These are phyloP conservation scores for Melanotaenia maccullochi DNA, from an alignment of 2,797 vertebrate genomes.

Conservation along the genomic window DNA sequence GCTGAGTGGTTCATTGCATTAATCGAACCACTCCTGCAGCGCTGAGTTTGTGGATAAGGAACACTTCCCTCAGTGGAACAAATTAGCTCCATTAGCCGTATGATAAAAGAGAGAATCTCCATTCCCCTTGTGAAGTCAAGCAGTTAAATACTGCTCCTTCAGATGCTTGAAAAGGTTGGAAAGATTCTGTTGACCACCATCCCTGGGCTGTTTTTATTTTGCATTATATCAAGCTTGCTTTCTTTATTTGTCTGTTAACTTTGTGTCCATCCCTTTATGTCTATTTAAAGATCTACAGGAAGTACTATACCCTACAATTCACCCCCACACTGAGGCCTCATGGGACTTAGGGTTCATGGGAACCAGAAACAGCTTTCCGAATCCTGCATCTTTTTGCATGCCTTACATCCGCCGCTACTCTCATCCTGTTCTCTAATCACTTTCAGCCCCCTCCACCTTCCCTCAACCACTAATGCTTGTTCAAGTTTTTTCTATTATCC, in stretches of 20 bases:
- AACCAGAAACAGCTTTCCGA: conserved; percentile 61
- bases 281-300: conserved; percentile 75
- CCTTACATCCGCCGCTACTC: conserved; percentile 55
- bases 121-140: conserved; percentile 60
- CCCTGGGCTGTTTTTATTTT: conserved; percentile 29
- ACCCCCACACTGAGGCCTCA: conserved; percentile 48
- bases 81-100: conserved; percentile 74
- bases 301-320: conserved; percentile 60
- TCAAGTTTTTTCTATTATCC: conserved; percentile 17
- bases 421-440: conserved; percentile 48
- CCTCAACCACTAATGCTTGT: conserved; percentile 5
- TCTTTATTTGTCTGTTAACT: conserved; percentile 17
- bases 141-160: conserved; percentile 45
- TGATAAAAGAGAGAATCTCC: conserved; percentile 70
- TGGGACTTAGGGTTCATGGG: conserved; percentile 75
- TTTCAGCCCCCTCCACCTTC: conserved; percentile 8
- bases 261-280: conserved; percentile 39
- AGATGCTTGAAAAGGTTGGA: conserved; percentile 33
- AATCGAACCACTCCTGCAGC: conserved; percentile 69
- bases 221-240: conserved; percentile 25
- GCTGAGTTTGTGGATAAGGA: conserved; percentile 68
- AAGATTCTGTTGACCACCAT: conserved; percentile 49
- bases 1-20: conserved; percentile 60
- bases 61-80: conserved; percentile 75
- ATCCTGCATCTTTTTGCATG: conserved; percentile 32